These are phyloP conservation scores for Pseudorectes ferrugineus DNA, from an alignment of 2,113 vertebrate genomes.

Conservation along the genomic window DNA sequence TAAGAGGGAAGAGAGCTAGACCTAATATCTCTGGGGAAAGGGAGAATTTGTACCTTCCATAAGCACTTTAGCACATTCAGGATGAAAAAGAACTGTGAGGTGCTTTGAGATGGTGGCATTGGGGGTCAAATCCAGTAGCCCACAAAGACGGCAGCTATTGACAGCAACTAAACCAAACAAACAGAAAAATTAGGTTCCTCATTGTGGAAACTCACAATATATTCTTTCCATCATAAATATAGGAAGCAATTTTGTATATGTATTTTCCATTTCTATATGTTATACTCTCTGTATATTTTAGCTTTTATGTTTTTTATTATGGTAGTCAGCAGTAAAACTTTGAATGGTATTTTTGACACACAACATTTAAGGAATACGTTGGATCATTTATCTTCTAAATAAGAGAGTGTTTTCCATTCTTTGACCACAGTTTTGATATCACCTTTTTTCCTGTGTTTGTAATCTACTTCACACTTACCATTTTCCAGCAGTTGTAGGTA, in stretches of 20 bases:
- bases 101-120: background rate
- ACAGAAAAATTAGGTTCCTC: background rate
- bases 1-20: background rate
- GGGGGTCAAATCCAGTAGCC: background rate
- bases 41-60: background rate
- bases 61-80: background rate
- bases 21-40: background rate
- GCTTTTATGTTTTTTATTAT: background rate
- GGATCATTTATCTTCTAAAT: background rate
- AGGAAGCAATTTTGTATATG: background rate
- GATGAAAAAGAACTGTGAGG: background rate
- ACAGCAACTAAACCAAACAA: background rate
- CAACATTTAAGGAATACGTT: background rate
- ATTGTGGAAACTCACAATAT: background rate
- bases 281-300: background rate
- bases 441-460: background rate
- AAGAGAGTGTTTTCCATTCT: background rate
- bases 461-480: background rate
- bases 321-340: background rate
- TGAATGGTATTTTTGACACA: background rate
- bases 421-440: background rate
- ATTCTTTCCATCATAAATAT: background rate
- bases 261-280: background rate
- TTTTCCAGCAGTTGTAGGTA: background rate
- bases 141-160: background rate